phyloP scores from a whole-genome alignment of 1,140 invertebrate species.

The Tetramorium alpestre region DNA sequence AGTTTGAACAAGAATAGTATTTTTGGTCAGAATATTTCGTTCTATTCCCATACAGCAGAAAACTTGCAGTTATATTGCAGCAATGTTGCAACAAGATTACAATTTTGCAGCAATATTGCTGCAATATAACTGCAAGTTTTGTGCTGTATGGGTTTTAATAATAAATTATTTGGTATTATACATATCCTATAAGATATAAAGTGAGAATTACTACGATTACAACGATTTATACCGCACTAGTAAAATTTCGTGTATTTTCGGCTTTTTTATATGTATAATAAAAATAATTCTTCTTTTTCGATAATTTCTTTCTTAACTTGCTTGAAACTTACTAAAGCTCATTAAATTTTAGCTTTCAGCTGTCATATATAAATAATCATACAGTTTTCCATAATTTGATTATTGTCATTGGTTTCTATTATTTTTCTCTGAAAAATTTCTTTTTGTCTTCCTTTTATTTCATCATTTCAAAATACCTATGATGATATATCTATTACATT shows the following conservation, averaged over 20 bases:
- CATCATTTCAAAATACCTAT: background rate
- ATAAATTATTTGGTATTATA: background rate
- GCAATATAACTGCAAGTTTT: no score
- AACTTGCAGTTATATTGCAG: no score
- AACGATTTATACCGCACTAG: background rate
- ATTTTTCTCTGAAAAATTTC: no score
- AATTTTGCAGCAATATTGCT: no score
- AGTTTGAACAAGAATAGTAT: background rate
- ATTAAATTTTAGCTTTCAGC: background rate
- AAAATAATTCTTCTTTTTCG: no score
- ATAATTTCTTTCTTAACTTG: no score
- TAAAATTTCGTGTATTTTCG: background rate
- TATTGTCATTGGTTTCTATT: background rate
- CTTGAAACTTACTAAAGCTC: no score
- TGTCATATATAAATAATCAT: background rate
- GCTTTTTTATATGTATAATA: background rate
- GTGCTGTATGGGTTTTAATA: no score
- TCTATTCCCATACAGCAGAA: background rate
- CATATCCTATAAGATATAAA: background rate
- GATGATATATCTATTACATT: background rate
- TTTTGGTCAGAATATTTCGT: background rate
- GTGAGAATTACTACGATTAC: background rate
- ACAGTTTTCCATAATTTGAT: background rate
- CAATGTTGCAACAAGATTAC: no score
- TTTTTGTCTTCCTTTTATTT: background rate